Conservation (phyloP, 2,888 invertebrate species). For the Drosophila setosimentum region DNA sequence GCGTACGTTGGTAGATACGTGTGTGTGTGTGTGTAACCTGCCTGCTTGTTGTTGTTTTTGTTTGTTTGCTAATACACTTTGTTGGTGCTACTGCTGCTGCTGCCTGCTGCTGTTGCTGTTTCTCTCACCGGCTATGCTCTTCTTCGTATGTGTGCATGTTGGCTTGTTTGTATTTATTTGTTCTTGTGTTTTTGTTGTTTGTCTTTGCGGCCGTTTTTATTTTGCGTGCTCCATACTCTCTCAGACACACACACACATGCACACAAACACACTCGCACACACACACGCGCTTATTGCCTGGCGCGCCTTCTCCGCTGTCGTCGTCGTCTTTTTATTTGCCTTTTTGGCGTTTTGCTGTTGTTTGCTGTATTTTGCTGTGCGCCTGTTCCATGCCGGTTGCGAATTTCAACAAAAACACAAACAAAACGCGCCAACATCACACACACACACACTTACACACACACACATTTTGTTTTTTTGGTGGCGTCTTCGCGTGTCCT, state of each 20-base stretch:
- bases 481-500: conserved; percentile 11
- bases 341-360: conserved; percentile 40
- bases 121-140: conserved; percentile 36
- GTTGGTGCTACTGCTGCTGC: conserved; percentile 34
- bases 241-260: conserved; percentile 22
- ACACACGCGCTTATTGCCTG: conserved; percentile 27
- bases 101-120: conserved; percentile 31
- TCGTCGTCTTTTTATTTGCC: conserved; percentile 41
- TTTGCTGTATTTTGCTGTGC: conserved; percentile 61
- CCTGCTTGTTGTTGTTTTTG: conserved; percentile 43
- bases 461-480: background rate
- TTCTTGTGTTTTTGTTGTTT: conserved; percentile 65
- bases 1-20: conserved; percentile 5
- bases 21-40: conserved; percentile 32
- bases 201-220: conserved; percentile 74
- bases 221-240: conserved; percentile 53
- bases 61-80: conserved; percentile 69
- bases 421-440: conserved; percentile 51
- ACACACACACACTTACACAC: background rate
- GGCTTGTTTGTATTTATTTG: conserved; percentile 48
- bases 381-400: conserved; percentile 74
- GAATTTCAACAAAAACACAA: conserved; percentile 82
- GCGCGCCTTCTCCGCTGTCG: conserved; percentile 45
- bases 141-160: conserved; percentile 25
- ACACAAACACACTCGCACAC: conserved; percentile 21